phyloP scores from a whole-genome alignment of 2,888 invertebrate species.

The Microdon myrmicae region DNA sequence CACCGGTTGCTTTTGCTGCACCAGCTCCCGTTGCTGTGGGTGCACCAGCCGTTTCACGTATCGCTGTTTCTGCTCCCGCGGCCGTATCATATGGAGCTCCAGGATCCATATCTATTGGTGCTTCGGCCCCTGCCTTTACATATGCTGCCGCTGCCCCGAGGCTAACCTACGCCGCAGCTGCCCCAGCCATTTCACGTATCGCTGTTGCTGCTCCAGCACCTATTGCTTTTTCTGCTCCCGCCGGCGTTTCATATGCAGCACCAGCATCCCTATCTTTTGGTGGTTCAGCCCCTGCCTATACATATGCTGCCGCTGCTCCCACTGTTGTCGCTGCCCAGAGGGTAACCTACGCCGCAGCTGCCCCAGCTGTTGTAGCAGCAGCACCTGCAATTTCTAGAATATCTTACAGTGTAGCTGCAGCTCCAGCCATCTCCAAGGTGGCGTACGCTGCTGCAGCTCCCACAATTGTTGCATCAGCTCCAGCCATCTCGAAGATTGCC shows the following conservation, averaged over 20 bases:
- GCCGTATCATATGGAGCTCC: slow-evolving; percentile 16
- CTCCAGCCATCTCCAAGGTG: slow-evolving; percentile 58
- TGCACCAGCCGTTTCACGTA: slow-evolving; percentile 34
- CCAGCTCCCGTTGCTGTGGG: slow-evolving; percentile 42
- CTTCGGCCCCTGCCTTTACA: slow-evolving; percentile 24
- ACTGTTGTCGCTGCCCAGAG: slow-evolving; percentile 53
- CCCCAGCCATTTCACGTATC: slow-evolving; percentile 49
- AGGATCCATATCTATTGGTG: slow-evolving; percentile 42
- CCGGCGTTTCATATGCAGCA: slow-evolving; percentile 50
- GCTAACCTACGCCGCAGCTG: slow-evolving; percentile 54
- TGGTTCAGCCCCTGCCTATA: slow-evolving; percentile 25
- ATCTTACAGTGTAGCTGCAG: slow-evolving; percentile 56
- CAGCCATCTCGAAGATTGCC: slow-evolving; percentile 45
- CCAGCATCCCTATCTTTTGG: slow-evolving; percentile 42
- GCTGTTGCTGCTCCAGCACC: slow-evolving; percentile 54
- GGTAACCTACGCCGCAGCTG: slow-evolving; percentile 54
- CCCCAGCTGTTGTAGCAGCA: slow-evolving; percentile 53
- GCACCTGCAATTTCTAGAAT: slow-evolving; percentile 52
- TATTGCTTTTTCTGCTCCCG: slow-evolving; percentile 54
- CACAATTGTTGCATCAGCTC: slow-evolving; percentile 30
- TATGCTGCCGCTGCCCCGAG: slow-evolving; percentile 47
- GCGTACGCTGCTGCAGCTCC: slow-evolving; percentile 57
- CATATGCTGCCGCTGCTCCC: slow-evolving; percentile 51
- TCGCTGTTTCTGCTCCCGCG: slow-evolving; percentile 22
- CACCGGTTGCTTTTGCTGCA: slow-evolving; percentile 16